Evolutionary conservation across 2,113 vertebrate species (phyloP).

Genomic region (Panurus biarmicus): DNA sequence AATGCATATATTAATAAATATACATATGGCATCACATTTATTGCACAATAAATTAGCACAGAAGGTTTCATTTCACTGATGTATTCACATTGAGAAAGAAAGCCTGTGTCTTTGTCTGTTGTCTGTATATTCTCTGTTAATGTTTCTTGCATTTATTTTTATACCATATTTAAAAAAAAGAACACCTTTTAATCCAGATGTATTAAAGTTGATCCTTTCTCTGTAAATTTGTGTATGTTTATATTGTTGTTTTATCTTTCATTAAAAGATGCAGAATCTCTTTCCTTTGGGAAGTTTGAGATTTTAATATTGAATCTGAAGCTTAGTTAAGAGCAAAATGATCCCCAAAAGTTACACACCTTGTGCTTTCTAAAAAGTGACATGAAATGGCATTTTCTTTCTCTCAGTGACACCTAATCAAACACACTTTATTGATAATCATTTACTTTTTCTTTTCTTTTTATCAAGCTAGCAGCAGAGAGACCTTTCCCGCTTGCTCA

Average conservation of each 20-base stretch:
- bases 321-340: conserved; percentile 14
- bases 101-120: conserved; percentile 75
- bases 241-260: conserved; percentile 82
- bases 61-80: conserved; percentile 81
- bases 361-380: conserved; percentile 31
- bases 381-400: conserved; percentile 56
- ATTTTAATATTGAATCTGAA: conserved; percentile 40
- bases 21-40: conserved; percentile 82
- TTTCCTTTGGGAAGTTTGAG: conserved; percentile 65
- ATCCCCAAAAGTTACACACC: neutral
- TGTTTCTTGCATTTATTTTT: conserved; percentile 97
- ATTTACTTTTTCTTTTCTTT: conserved; percentile 43
- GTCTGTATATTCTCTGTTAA: conserved; percentile 84
- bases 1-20: conserved; percentile 74
- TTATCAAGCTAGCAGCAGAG: conserved; percentile 22
- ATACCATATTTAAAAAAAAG: conserved; percentile 92
- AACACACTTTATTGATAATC: conserved; percentile 12
- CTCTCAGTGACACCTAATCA: conserved; percentile 51
- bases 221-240: conserved; percentile 86
- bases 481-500: conserved; percentile 34
- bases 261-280: conserved; percentile 81
- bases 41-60: conserved; percentile 85
- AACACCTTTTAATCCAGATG: conserved; percentile 92
- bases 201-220: conserved; percentile 89
- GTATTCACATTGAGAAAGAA: conserved; percentile 78